Evolutionary conservation across 2,797 vertebrate species (phyloP), one percentile per base, ranked within the genome.

Genomic region (Myotis myotis): DNA sequence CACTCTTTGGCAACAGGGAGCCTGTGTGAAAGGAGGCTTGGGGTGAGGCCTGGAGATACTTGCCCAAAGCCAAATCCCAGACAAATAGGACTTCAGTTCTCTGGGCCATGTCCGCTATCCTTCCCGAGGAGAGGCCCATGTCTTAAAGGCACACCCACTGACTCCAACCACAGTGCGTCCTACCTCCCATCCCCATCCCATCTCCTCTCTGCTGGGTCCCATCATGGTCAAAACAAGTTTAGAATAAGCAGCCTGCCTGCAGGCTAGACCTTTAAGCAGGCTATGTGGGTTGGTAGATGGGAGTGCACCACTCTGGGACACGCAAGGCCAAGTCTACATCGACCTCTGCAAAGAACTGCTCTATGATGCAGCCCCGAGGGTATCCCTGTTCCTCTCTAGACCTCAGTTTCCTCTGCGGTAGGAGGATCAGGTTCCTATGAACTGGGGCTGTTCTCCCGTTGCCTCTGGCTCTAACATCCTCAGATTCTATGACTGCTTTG

Each of bases 41-140:
- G 55, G 49, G n/a, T 78, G 78, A 64, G 71, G 72, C 72, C 49
- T 76, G 36, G n/a, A 57, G 75, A 71, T 8, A 41, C 12, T 8
- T 17, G 4, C 17, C 70, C 36, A 38, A 25, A 74, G 76, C 87
- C 84, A 89, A 84, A 70, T 82, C 84, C 23, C 51, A 30, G 72
- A 93, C 53, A 92, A 93, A 86, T 44, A 83, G 30, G 25, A 33
- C 33, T 78, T 57, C 23, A 90, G 81, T 96, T 47, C 81, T 87
- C 30, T 82, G 28, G n/a, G 68, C 17, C 38, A 76, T 13, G 51
- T 22, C 12, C 47, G 38, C 16, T 11, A 4, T 47, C 44, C 44
- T 89, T 80, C 44, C 53, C 17, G 30, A 85, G 22, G n/a, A 72
- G 16, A 92, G 51, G 13, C 28, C 55, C 10, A 38, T 22, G 70